Evolutionary conservation across 2,888 invertebrate genomes (phyloP), one percentile per base, ranked within the genome.

Genomic region (Chromoteleia sp.): DNA sequence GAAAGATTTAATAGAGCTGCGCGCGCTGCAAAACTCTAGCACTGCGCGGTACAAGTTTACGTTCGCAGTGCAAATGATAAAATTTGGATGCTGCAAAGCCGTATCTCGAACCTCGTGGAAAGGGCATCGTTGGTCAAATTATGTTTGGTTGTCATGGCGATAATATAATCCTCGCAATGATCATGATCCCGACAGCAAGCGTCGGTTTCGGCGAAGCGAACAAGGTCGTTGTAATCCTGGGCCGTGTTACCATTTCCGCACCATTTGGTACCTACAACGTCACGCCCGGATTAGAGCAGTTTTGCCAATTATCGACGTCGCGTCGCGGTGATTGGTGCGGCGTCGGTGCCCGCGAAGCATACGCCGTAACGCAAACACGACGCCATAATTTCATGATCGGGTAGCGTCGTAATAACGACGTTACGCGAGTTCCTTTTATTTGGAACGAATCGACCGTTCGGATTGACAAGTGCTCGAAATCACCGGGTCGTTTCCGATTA

Each of bases 131-230:
- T 90, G 12, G 87, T 88, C 50, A 90, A 84, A 73, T 86, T 86
- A 78, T 90, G 80, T 67, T 86, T 87, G 29, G 83, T 87, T 63
- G 83, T 78, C 83, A 74, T 83, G 21, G 89, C 85, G 52, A 84
- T 85, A 74, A 91, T 90, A 43, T 86, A 73, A 82, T 90, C 91
- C 21, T 83, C 75, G 75, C 91, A 91, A 61, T 86, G 84, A 48
- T 90, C 91, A 75, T 90, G 91, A 6, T 86, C 84, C n/a, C 90
- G 87, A 83, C 91, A 91, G 84, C 91, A 91, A 8, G 86, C 85
- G 76, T 91, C 90, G 10, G 90, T 89, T 65, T 86, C 86, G 29
- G 85, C 85, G 39, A 84, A 88, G 50, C 63, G 15, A 14, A 89
- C 90, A 12, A 90, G 86, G 59, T 90, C 87, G 48, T 89, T 75